These are phyloP conservation scores for Fukomys damarensis DNA, from an alignment of 2,113 vertebrate genomes.

Conservation along the genomic window DNA sequence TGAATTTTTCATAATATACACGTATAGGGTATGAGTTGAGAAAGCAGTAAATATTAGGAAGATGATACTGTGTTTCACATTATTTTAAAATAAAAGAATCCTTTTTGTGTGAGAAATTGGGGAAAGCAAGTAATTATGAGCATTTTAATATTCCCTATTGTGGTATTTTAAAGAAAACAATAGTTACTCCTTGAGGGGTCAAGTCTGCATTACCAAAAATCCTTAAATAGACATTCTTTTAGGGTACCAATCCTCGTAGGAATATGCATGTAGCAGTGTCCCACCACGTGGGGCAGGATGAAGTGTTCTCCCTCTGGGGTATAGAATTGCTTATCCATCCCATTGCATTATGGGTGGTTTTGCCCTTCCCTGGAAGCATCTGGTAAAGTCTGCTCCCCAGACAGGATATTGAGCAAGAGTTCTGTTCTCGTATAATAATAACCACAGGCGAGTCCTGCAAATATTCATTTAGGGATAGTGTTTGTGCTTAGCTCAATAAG, in stretches of 20 bases:
- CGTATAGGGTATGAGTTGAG: not conserved
- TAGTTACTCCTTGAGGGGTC: not conserved
- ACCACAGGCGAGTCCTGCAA: constrained; percentile 60
- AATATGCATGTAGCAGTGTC: not conserved
- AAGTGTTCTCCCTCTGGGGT: constrained; percentile 11
- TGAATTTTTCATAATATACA: not conserved
- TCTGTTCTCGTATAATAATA: constrained; percentile 50
- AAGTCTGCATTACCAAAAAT: not conserved
- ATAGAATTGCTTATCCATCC: constrained; percentile 27
- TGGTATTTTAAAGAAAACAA: not conserved
- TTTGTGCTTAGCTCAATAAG: constrained; percentile 53
- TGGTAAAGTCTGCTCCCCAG: constrained; percentile 2
- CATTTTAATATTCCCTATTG: not conserved
- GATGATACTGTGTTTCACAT: not conserved
- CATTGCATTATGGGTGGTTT: constrained; percentile 63
- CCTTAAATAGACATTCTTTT: not conserved
- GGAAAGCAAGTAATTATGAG: not conserved
- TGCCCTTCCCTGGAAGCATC: constrained; percentile 50
- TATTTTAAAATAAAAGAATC: not conserved
- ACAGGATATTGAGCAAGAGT: constrained; percentile 62
- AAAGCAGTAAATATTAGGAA: not conserved
- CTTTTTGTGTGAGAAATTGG: not conserved
- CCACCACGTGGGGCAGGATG: constrained; percentile 26
- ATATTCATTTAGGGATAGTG: constrained; percentile 59
- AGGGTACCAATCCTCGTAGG: not conserved